Base-by-base conservation (phyloP, 2,797 vertebrate genomes). In the Tamandua tetradactyla region DNA sequence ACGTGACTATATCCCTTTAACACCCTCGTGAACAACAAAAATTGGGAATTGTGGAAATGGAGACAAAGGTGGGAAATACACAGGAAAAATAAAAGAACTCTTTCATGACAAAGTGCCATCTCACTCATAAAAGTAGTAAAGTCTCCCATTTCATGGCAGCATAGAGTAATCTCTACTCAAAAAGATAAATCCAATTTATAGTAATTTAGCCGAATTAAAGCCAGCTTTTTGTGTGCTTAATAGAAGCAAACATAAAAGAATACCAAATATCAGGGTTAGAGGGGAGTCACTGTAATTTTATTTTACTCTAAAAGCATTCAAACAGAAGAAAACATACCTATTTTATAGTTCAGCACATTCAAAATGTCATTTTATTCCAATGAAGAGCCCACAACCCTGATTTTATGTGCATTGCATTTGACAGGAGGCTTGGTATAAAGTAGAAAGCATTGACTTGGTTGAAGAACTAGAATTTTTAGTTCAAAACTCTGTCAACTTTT, bases 161-260 rank as follows among this genome's bases (percentile, higher is more conserved):
- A 91, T 96, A 94, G 85, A 97, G 91, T 97, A 95, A 97, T 97
- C 91, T 97, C 91, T 97, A 64, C 74, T 96, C 90, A 55, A 85
- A 96, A 97, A 93, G 81, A 97, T 95, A 96, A 98, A 97, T 93
- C 87, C 95, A 95, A 96, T 97, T 97, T 96, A 96, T 97, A 96
- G 35, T 82, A 97, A 97, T 98, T 97, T 98, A 94, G 66, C 88
- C 8, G 61, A 91, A 88, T 90, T 61, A 97, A 97, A 96, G 82
- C 78, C 68, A 40, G 42, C 10, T 97, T 96, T 97, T 94, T 18
- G 2, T 94, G 91, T 94, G 81, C 83, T 97, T 97, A 97, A 96
- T 66, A 94, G 78, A 15, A 68, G 35, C 7, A 2, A 55, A 66
- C 6, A 49, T 79, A 93, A 84, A 93, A 97, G 72, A 82, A 94